These are phyloP conservation scores for Bos taurus DNA, from an alignment of 2,113 vertebrate species.

Conservation along the genomic window ARS-UCD2.0 NC_037333.1:56255001-56255500, in stretches of 20 bases:
- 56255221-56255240: not conserved
- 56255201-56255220: not conserved
- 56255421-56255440: not conserved
- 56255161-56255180: accelerated
- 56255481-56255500: not conserved
- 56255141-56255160: not conserved
- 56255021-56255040: not conserved
- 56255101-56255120: not conserved
- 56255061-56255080: not conserved
- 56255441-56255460: not conserved
- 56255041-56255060: not conserved
- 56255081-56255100: not conserved
- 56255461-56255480: not conserved
- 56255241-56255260: not conserved
- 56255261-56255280: not conserved
- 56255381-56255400: not conserved
- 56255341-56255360: not conserved
- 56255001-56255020: not conserved
- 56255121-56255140: not conserved
- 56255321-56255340: not conserved
- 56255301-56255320: not conserved
- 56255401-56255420: not conserved
- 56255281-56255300: not conserved
- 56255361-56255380: not conserved
- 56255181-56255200: not conserved